Evolutionary conservation across 92 coral and sea anemone genomes (phyloP), one percentile per base, ranked within the genome.

Genomic region (Plumapathes pennacea): DNA sequence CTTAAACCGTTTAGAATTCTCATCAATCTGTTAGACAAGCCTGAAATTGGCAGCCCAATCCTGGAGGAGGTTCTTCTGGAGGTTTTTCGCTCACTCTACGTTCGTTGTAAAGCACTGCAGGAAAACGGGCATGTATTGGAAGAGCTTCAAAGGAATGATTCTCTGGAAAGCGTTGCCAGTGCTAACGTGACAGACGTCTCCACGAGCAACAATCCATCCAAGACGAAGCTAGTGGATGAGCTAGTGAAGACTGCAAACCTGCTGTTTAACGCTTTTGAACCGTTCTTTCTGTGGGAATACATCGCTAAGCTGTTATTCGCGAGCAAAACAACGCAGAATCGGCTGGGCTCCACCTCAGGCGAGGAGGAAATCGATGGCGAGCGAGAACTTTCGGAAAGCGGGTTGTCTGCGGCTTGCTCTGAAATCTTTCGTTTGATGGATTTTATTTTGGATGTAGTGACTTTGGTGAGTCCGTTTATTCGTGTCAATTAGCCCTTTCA

Each of bases 261-360:
- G 11, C 75, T 92, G 9, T 92, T 92, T 67, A 88, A 92, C 49
- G 88, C 92, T 1, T 92, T 92, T 67, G 98, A 92, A 53, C 98
- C 98, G 4, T 92, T 88, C 39, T 92, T 92, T 33, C 88, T 92
- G 98, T 92, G 98, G 98, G 89, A 84, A 21, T 88, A 88, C 72
- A 72, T 84, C 11, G 88, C 96, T 22, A 85, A 88, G 69, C 71
- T 92, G 41, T 53, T 92, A 10, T 81, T 77, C 0, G 72, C 67
- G 3, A 84, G 98, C 39, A 66, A 75, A 22, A 61, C 57, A 27
- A 65, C 37, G 18, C 2, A 18, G 19, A 38, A 32, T 17, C 60
- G 41, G 23, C 46, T 3, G 11, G 62, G 69, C 30, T 13, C 30
- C 4, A 47, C 32, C 12, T 21, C 18, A 0, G 7, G 25, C 3